Base-by-base conservation (phyloP, 2,113 vertebrate species). In the Aythya baeri region DNA sequence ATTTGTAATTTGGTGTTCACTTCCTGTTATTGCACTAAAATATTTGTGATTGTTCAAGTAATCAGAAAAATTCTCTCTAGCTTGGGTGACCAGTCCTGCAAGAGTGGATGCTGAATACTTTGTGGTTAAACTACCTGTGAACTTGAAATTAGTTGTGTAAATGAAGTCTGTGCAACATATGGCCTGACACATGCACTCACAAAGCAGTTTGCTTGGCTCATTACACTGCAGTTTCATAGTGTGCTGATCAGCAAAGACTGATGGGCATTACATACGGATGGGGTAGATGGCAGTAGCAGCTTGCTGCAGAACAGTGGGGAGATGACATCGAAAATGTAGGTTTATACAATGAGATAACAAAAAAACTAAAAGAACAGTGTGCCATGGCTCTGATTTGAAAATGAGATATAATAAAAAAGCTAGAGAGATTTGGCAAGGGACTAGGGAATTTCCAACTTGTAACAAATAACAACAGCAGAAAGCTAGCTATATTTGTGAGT, bases 261-360 rank as follows among this genome's bases (percentile, higher is more conserved):
- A 4, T 3, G 8, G 76, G 63, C n/a, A 0, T 52, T 72, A 34
- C 11, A 0, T 38, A 17, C 6, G 0, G 0, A 0, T 17, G 31
- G 36, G 31, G 66, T 55, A 44, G 43, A 15, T 61, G 31, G 38
- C 93, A 67, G 52, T 16, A 67, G 65, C 74, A 79, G 46, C 43
- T 72, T 55, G 43, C 46, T 85, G 88, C 54, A 46, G 29, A 71
- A 21, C 18, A 8, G 7, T 20, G 57, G 57, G 58, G 43, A 76
- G 49, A 27, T 8, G 23, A 26, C 7, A 0, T 25, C 72, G 36
- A 21, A 54, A 75, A 71, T 27, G 18, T 43, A n/a, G 8, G 13
- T 63, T 81, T 41, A 36, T 61, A 32, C 36, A 74, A 12, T 25
- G 36, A 78, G 50, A 31, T 21, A 52, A 31, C 4, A 16, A 63